A percentile compares a stretch with the other conserved stretches of the same genome.
Conservation (phyloP, 2,888 invertebrate species). For the Heliconius erato region DNA sequence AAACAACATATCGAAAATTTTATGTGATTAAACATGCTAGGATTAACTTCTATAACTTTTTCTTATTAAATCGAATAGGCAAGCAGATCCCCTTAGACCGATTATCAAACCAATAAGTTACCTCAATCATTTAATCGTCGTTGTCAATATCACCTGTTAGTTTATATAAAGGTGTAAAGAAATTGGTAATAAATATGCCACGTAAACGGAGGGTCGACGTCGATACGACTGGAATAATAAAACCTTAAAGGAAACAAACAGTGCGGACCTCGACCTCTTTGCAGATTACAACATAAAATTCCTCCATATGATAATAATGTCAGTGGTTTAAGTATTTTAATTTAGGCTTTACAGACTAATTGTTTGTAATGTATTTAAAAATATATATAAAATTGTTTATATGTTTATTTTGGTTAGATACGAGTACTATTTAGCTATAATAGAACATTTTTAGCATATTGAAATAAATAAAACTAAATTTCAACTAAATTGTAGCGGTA, state of each 20-base stretch:
- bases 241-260: slow-evolving; percentile 77
- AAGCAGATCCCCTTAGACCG: neutral
- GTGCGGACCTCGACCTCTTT: slow-evolving; percentile 79
- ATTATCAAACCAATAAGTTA: neutral
- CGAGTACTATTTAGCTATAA: too few species aligned
- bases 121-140: slow-evolving; percentile 13
- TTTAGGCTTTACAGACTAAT: neutral
- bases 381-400: neutral
- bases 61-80: neutral
- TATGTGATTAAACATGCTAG: too few species aligned
- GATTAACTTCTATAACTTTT: neutral
- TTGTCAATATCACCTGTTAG: slow-evolving; percentile 16
- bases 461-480: too few species aligned
- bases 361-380: neutral
- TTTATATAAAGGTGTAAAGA: slow-evolving; percentile 57
- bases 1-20: too few species aligned
- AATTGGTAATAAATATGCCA: slow-evolving; percentile 77
- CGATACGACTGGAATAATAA: slow-evolving; percentile 70
- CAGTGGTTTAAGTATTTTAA: neutral
- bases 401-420: neutral
- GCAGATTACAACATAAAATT: slow-evolving; percentile 70
- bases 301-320: slow-evolving; percentile 40
- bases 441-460: too few species aligned
- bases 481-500: too few species aligned
- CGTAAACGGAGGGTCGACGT: slow-evolving; percentile 74